Evolutionary conservation across 2,888 invertebrate genomes (phyloP), one percentile per base, ranked within the genome.

Genomic region (Drosophila infuscata): DNA sequence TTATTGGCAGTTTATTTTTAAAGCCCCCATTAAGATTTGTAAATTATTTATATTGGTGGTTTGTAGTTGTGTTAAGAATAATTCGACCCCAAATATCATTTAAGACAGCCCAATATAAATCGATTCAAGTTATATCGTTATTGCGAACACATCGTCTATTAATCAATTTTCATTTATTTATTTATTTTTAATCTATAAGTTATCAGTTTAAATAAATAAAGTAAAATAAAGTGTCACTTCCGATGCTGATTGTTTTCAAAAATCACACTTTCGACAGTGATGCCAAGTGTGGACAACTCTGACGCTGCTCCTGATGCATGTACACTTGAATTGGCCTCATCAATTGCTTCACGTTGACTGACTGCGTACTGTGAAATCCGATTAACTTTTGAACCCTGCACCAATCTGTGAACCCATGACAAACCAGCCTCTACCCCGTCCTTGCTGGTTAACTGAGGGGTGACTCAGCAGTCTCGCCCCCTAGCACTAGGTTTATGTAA

Each of bases 281-380:
- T 32, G 57, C 0, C n/a, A 57, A 20, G 30, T 20, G n/a, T 43
- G 41, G 43, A 20, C 57, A 57, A 57, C 43, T 43, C 57, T 57
- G 43, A 9, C 30, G 46, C 15, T 25, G 30, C 62, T 72, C 61
- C 77, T 70, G 81, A 81, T 89, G 74, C 77, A 86, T 81, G 76
- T 76, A 77, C 89, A 81, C 84, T 89, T 74, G 82, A 89, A 86
- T 86, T 89, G 74, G 71, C 82, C 82, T 81, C 89, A 89, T 89
- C 89, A 87, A 86, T 86, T 83, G 85, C 79, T 81, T 89, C 82
- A 87, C 79, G 84, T 83, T 83, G 83, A 86, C 84, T 86, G 84
- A 87, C 74, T 89, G 67, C 85, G 73, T 73, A 79, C 81, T 77
- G 73, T 79, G 43, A 83, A 89, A 87, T 87, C 84, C 87, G 85